A percentile compares a stretch with the other conserved stretches of the same genome.
Evolutionary conservation across 1,140 invertebrate species (phyloP).

Genomic region (Brachionus sp.): DNA sequence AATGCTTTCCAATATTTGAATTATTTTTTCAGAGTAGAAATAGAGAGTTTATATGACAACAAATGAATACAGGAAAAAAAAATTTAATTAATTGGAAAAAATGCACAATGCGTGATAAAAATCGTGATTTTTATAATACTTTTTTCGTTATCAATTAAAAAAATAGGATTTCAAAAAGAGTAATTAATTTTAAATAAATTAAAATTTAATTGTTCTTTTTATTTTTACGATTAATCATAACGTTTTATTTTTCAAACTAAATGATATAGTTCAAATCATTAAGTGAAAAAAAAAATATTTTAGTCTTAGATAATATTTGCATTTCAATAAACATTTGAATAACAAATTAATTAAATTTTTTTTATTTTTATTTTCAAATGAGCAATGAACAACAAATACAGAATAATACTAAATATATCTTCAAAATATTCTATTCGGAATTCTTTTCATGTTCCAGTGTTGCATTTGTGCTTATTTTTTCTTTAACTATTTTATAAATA

Average conservation of each 20-base stretch:
- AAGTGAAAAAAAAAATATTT: background rate
- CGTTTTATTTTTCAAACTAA: background rate
- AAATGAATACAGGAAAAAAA: background rate
- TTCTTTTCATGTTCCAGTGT: background rate
- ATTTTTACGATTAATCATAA: background rate
- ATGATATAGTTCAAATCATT: background rate
- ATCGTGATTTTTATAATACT: background rate
- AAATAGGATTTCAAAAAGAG: background rate
- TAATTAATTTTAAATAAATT: background rate
- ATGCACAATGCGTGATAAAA: background rate
- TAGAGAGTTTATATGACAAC: too few species aligned
- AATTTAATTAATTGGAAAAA: background rate
- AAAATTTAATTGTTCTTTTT: background rate
- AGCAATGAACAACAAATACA: background rate
- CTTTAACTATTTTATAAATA: conserved; percentile 17
- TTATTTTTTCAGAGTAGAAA: too few species aligned
- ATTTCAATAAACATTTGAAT: background rate
- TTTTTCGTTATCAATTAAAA: background rate
- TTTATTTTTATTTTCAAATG: background rate
- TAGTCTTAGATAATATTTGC: background rate
- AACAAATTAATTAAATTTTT: background rate
- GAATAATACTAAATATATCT: background rate
- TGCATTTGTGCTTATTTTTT: background rate
- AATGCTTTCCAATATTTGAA: too few species aligned
- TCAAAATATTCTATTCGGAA: background rate